Evolutionary conservation across 2,888 invertebrate species (phyloP), one percentile per base, ranked within the genome.

Genomic region (Pristionchus mayeri): DNA sequence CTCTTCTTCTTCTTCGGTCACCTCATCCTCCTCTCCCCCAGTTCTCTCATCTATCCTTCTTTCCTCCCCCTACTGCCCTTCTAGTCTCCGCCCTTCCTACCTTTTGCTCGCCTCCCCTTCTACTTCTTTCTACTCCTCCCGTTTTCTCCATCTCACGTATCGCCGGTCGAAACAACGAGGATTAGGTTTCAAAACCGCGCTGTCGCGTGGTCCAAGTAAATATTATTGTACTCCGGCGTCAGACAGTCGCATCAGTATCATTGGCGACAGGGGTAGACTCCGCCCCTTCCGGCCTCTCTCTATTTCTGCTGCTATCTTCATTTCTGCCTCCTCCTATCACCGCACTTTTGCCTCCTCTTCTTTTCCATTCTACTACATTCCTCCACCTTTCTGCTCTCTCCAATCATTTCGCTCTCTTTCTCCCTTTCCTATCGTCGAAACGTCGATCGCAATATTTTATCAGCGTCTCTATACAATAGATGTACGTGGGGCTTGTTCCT

Each of bases 361-460:
- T 24, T 24, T 24, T 57, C 24, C 57, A 21, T 57, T 57, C 57
- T 11, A 52, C 52, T 52, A 57, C 57, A 57, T 57, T 57, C 57
- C 57, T 57, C 57, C 57, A 6, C 11, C 57, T 71, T 24, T n/a
- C 63, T 63, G 34, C 67, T n/a, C 67, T 67, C 71, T 24, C 71
- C 16, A 18, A 71, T 71, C 71, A 71, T n/a, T n/a, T n/a, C n/a
- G n/a, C 40, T n/a, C 44, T n/a, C 71, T 44, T n/a, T 40, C 67
- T 67, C 37, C 16, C 4, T 7, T 24, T 24, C 18, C 0, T 34
- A 34, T 34, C 63, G 63, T 34, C 21, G 34, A 34, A 63, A 71
- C 71, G 71, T 37, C 67, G 67, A 13, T 34, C 63, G 63, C 63
- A 63, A 63, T 34, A 63, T 63, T 63, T 63, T 63, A 63, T 63